Conservation (phyloP, 2,888 invertebrate genomes). For the Nephrotoma appendiculata region DNA sequence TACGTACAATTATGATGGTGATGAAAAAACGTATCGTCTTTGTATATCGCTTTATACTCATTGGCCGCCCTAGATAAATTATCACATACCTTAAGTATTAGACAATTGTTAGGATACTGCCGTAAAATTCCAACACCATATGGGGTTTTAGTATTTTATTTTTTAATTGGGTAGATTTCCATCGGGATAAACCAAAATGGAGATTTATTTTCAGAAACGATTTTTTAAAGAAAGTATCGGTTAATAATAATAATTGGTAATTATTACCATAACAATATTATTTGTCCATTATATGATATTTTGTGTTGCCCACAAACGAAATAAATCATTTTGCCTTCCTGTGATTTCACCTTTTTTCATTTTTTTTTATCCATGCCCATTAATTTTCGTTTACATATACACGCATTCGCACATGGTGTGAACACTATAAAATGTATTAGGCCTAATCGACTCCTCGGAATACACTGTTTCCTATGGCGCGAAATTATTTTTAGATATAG, state of each 20-base stretch:
- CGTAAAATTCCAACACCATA: not conserved
- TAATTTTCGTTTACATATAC: not conserved
- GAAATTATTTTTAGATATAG: too few relatives aligned
- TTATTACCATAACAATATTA: not conserved
- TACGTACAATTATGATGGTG: not conserved
- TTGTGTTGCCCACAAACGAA: not conserved
- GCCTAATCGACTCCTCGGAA: too few relatives aligned
- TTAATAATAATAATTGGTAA: not conserved
- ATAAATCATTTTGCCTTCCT: not conserved
- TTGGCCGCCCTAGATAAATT: not conserved
- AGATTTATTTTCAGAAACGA: too few relatives aligned
- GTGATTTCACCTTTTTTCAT: not conserved
- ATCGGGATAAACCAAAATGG: too few relatives aligned
- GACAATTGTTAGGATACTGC: not conserved
- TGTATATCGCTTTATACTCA: too few relatives aligned
- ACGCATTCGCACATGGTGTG: not conserved
- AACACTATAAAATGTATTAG: too few relatives aligned
- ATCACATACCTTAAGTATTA: not conserved
- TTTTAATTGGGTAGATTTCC: not conserved
- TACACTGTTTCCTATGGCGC: too few relatives aligned
- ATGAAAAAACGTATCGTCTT: too few relatives aligned
- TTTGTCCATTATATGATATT: not conserved
- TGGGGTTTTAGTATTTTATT: not conserved
- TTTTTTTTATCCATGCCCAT: not conserved
- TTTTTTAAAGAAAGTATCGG: not conserved